Base-by-base conservation (phyloP, 2,797 vertebrate species). In the Netta rufina region DNA sequence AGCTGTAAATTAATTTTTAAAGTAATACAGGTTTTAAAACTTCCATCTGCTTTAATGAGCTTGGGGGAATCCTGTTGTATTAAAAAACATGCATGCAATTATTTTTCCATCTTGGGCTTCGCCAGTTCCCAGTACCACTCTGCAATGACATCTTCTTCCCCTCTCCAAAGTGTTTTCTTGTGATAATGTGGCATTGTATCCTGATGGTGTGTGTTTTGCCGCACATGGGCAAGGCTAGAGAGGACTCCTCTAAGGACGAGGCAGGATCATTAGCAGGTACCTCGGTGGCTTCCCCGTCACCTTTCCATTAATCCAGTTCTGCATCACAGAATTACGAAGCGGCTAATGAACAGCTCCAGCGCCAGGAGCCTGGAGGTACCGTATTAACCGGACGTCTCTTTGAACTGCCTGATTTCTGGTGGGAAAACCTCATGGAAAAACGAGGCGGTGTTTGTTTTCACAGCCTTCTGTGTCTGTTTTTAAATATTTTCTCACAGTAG, bases 1-100 rank as follows among this genome's bases (percentile, higher is more conserved):
- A 96, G 96, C 95, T 95, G 94, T 97, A 97, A 97, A 97, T 97
- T 97, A 97, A 96, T 97, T 97, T 97, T 97, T 97, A 95, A 97
- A 97, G 95, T 97, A 96, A 96, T 97, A 95, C 96, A 97, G 96
- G 93, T 96, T 96, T 97, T 96, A 95, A 97, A 97, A 97, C 96
- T 97, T 96, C 96, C 94, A 97, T 97, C 96, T 96, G 96, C 92
- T 97, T 97, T 97, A 97, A 97, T 97, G 97, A 97, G 96, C 96
- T 97, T 96, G 96, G 96, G 96, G 96, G 96, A 96, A 95, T 96
- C 90, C 92, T 96, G 94, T 97, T 96, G 95, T 96, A 96, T 96
- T 95, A 91, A 89, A 96, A 95, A 96, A 97, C 91, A 97, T 82
- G 93, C 95, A 96, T 95, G 95, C 95, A 97, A 97, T 97, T 97